These are phyloP conservation scores for Pangasius sanitwongsei DNA, from an alignment of 2,797 vertebrate genomes.

Conservation along the genomic window DNA sequence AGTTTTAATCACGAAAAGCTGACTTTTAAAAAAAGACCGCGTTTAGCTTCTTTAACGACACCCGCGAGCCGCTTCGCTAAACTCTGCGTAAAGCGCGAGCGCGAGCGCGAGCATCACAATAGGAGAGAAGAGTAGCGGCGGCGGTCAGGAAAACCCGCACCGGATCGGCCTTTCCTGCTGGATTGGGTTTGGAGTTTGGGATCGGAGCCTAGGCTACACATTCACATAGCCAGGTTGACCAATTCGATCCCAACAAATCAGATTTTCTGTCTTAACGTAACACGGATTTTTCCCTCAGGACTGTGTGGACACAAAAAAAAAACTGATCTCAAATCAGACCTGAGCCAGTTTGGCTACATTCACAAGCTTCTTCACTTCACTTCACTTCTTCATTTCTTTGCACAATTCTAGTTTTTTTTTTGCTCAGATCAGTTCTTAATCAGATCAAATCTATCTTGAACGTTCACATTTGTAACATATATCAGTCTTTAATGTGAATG, in stretches of 20 bases:
- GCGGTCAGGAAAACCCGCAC: slow-evolving; percentile 68
- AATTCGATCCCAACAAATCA: background rate
- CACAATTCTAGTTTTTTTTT: background rate
- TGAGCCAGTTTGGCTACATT: background rate
- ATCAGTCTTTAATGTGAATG: background rate
- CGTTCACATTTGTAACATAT: background rate
- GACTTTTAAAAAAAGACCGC: slow-evolving; percentile 27
- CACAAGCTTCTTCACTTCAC: background rate
- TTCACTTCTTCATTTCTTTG: background rate
- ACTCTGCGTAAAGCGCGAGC: slow-evolving; percentile 68
- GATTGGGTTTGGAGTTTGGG: slow-evolving; percentile 66
- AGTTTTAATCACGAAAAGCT: slow-evolving; percentile 54
- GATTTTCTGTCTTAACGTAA: background rate
- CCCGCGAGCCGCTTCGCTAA: slow-evolving; percentile 59
- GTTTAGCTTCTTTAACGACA: slow-evolving; percentile 33
- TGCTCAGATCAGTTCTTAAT: background rate
- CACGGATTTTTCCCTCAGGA: background rate
- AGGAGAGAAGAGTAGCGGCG: slow-evolving; percentile 76
- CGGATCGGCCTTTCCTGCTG: slow-evolving; percentile 59
- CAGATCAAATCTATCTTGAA: background rate
- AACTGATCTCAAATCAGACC: background rate
- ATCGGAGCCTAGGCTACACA: background rate
- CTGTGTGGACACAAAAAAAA: background rate
- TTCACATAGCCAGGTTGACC: background rate
- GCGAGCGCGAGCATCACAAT: slow-evolving; percentile 77